Percentiles rank a stretch among this genome's conserved stretches.
Conservation (phyloP, 92 coral and sea anemone species). For the Porites lobata region DNA sequence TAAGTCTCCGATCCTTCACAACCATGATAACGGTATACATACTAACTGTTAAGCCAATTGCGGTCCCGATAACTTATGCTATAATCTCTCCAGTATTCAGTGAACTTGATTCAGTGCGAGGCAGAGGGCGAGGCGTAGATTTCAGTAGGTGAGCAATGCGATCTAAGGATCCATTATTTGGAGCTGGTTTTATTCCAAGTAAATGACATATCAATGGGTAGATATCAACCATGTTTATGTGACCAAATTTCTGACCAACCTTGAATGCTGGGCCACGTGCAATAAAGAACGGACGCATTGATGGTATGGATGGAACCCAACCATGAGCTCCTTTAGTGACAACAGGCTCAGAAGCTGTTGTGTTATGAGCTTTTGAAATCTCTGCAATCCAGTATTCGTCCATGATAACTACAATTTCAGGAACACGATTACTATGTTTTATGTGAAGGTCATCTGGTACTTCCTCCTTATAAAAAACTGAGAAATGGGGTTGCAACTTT, state of each 20-base stretch:
- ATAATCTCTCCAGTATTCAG: slow-evolving; percentile 35
- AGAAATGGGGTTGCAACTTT: slow-evolving; percentile 35
- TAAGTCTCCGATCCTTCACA: slow-evolving; percentile 5
- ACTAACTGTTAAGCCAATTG: slow-evolving; percentile 32
- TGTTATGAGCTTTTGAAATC: slow-evolving; percentile 13
- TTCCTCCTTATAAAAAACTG: slow-evolving; percentile 65
- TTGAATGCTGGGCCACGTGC: slow-evolving; percentile 90
- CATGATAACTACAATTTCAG: slow-evolving; percentile 68
- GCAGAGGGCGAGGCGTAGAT: neutral
- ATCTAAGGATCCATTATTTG: slow-evolving; percentile 76
- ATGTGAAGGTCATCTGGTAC: slow-evolving; percentile 73
- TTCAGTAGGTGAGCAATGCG: slow-evolving; percentile 61
- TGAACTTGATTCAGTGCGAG: neutral
- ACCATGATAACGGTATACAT: slow-evolving; percentile 39
- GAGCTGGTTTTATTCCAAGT: slow-evolving; percentile 69
- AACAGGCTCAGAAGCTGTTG: slow-evolving; percentile 1
- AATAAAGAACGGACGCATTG: slow-evolving; percentile 76
- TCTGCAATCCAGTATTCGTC: slow-evolving; percentile 54
- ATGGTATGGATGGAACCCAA: slow-evolving; percentile 44
- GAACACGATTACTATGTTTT: slow-evolving; percentile 61
- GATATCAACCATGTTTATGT: slow-evolving; percentile 68
- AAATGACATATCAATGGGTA: slow-evolving; percentile 82
- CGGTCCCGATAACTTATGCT: slow-evolving; percentile 30
- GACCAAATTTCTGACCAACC: slow-evolving; percentile 49
- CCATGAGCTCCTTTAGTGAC: slow-evolving; percentile 71